phyloP scores from a whole-genome alignment of 2,888 invertebrate genomes.

The Antitype chi region DNA sequence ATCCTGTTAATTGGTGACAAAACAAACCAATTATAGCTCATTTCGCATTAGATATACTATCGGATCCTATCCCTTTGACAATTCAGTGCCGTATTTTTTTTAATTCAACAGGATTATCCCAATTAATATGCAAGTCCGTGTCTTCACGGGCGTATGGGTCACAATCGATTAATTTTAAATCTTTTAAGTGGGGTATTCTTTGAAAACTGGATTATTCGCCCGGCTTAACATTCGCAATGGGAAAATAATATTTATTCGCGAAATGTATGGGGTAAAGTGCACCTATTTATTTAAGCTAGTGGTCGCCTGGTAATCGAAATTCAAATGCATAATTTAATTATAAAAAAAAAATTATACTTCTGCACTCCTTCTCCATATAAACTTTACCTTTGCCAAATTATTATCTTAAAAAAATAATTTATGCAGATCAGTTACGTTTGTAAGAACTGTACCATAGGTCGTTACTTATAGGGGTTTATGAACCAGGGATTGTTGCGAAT shows the following conservation, averaged over 20 bases:
- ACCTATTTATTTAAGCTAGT: neutral
- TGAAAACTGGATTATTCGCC: slow-evolving; percentile 54
- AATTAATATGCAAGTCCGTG: slow-evolving; percentile 69
- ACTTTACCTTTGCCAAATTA: too few relatives aligned
- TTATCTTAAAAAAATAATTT: too few relatives aligned
- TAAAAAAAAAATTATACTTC: too few relatives aligned
- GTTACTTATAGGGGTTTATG: neutral
- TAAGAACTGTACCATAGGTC: too few relatives aligned
- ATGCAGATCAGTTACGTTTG: too few relatives aligned
- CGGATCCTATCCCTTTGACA: slow-evolving; percentile 15
- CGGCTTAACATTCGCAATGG: slow-evolving; percentile 39
- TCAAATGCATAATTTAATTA: too few relatives aligned
- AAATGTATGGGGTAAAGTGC: neutral
- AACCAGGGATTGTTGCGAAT: neutral
- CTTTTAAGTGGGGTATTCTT: slow-evolving; percentile 67
- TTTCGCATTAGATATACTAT: slow-evolving; percentile 23
- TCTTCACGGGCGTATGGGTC: slow-evolving; percentile 66
- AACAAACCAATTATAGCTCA: slow-evolving; percentile 1
- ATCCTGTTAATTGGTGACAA: too few relatives aligned
- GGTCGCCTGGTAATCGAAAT: too few relatives aligned
- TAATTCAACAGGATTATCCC: slow-evolving; percentile 67
- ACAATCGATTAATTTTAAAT: slow-evolving; percentile 70
- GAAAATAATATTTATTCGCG: slow-evolving; percentile 47
- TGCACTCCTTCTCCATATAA: too few relatives aligned
- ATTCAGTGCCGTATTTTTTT: slow-evolving; percentile 47